Conservation (phyloP, 2,113 vertebrate species). For the Equus quagga region DNA sequence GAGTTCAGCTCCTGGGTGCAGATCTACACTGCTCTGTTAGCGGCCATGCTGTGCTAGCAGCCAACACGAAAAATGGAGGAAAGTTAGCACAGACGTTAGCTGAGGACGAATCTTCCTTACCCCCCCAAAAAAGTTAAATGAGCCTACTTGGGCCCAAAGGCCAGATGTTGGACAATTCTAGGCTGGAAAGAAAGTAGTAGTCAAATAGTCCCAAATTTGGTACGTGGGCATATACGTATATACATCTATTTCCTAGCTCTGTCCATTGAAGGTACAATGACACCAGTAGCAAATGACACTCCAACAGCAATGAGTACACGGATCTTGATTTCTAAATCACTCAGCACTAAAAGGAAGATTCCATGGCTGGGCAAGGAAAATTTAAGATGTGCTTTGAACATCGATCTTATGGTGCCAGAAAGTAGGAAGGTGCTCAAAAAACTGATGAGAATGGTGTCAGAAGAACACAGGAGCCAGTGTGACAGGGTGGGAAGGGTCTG, state of each 20-base stretch:
- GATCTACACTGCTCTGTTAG: no score
- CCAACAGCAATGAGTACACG: not conserved
- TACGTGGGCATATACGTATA: not conserved
- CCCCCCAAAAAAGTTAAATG: not conserved
- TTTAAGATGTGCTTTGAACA: not conserved
- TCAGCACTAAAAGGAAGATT: constrained; percentile 8
- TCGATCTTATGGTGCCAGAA: not conserved
- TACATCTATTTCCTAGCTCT: not conserved
- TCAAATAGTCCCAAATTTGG: not conserved
- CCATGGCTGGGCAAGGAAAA: not conserved
- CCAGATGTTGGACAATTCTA: not conserved
- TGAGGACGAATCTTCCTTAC: no score
- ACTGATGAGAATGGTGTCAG: not conserved
- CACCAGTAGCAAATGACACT: not conserved
- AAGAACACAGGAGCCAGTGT: not conserved
- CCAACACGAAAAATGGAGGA: no score
- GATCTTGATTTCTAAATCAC: not conserved
- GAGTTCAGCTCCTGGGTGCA: no score
- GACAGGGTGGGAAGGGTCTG: not conserved
- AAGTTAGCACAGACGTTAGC: no score
- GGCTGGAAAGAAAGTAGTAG: not conserved
- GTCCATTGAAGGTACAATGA: not conserved
- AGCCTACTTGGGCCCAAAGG: not conserved
- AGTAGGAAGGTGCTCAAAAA: not conserved
- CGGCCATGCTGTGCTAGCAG: no score